Evolutionary conservation across 2,797 vertebrate genomes (phyloP).

Genomic region (Acestrorhynchus altus): DNA sequence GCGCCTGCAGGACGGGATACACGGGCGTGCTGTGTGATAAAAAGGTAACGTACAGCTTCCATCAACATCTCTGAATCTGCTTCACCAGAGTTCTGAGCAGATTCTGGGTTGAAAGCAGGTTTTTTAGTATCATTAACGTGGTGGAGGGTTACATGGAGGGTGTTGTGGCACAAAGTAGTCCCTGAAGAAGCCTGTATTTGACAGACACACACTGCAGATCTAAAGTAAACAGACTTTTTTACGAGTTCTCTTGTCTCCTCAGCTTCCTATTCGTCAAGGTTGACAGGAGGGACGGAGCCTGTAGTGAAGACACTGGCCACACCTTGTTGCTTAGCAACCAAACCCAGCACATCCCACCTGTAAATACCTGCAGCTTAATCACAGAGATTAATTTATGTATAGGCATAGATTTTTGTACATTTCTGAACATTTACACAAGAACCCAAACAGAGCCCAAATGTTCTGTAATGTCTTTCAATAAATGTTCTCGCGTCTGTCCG

Average conservation of each 20-base stretch:
- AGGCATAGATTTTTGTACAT: neutral
- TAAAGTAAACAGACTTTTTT: neutral
- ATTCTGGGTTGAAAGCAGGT: too few relatives aligned
- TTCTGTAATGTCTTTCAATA: too few relatives aligned
- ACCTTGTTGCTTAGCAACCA: conserved; percentile 27
- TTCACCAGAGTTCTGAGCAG: too few relatives aligned
- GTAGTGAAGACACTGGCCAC: conserved; percentile 57
- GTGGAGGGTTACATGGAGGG: too few relatives aligned
- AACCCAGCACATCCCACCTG: conserved; percentile 37
- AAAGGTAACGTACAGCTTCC: conserved; percentile 63
- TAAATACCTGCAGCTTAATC: conserved; percentile 48
- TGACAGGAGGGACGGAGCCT: conserved; percentile 53
- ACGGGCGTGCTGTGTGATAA: conserved; percentile 68
- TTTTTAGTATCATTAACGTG: too few relatives aligned
- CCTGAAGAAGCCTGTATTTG: too few relatives aligned
- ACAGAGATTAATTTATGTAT: conserved; percentile 58
- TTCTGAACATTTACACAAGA: too few relatives aligned
- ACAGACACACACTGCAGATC: too few relatives aligned
- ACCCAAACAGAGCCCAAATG: too few relatives aligned
- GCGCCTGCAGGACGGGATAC: conserved; percentile 72
- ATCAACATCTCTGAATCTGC: neutral
- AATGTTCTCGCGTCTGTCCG: too few relatives aligned
- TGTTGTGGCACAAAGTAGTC: too few relatives aligned
- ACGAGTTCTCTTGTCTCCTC: conserved; percentile 27
- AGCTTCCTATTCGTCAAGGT: conserved; percentile 70